Percentiles rank a stretch among this genome's conserved stretches.
These are phyloP conservation scores for Tapirus indicus DNA, from an alignment of 2,797 vertebrate species.

Conservation along the genomic window DNA sequence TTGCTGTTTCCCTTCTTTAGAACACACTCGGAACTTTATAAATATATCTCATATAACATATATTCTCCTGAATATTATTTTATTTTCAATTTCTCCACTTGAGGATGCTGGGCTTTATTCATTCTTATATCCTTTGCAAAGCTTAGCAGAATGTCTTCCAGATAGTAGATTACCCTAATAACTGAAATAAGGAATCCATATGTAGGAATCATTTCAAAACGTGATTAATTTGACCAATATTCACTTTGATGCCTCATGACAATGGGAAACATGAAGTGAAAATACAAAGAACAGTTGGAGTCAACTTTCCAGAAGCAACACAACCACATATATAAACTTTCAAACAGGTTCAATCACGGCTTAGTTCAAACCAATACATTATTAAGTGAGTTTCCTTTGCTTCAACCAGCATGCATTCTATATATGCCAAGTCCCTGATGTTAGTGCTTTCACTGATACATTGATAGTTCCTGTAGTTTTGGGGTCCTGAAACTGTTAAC, in stretches of 20 bases:
- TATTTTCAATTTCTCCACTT: background rate
- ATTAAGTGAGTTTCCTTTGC: background rate
- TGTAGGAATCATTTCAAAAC: background rate
- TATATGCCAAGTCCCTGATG: background rate
- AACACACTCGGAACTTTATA: background rate
- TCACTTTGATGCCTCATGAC: background rate
- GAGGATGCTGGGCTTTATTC: background rate
- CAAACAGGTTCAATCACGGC: background rate
- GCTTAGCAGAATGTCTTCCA: background rate
- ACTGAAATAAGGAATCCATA: background rate
- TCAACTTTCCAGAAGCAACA: background rate
- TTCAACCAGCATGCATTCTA: background rate
- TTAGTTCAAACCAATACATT: background rate
- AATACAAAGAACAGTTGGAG: background rate
- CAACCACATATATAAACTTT: background rate
- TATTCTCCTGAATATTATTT: background rate
- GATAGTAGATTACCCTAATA: background rate
- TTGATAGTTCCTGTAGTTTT: background rate
- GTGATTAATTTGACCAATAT: background rate
- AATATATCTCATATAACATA: background rate
- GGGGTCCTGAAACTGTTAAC: background rate
- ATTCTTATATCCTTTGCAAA: background rate
- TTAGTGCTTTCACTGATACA: background rate
- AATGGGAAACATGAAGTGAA: background rate
- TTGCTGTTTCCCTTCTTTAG: background rate